Evolutionary conservation across 2,113 vertebrate genomes (phyloP).

Genomic region (Ondatra zibethicus): DNA sequence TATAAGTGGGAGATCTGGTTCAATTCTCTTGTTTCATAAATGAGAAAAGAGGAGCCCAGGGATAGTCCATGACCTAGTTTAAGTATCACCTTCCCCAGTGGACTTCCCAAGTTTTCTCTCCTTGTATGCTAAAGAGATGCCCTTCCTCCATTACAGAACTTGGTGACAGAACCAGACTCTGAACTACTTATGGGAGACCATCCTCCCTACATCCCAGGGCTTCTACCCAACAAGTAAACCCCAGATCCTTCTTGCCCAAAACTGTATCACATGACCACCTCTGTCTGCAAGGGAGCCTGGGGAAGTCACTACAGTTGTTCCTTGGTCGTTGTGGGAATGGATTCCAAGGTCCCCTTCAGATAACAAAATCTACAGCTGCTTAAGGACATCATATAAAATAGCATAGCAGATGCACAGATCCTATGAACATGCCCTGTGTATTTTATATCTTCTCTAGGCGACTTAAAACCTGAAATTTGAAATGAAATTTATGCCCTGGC

Average conservation of each 20-base stretch:
- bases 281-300: background rate
- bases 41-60: slow-evolving; percentile 33
- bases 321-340: background rate
- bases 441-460: background rate
- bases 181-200: background rate
- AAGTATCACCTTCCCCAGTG: background rate
- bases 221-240: background rate
- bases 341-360: no score
- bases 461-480: background rate
- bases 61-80: slow-evolving; percentile 54
- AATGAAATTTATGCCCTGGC: no score
- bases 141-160: background rate
- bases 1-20: slow-evolving; percentile 39
- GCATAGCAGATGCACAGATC: background rate
- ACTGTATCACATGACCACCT: background rate
- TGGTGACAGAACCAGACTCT: background rate
- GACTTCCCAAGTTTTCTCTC: background rate
- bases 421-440: background rate
- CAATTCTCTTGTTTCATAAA: slow-evolving; percentile 65
- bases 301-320: background rate
- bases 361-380: background rate
- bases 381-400: background rate
- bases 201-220: slow-evolving; percentile 1
- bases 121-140: background rate
- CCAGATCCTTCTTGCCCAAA: background rate